Evolutionary conservation across 2,797 vertebrate genomes (phyloP).

Genomic region (Eutrigla gurnardus): DNA sequence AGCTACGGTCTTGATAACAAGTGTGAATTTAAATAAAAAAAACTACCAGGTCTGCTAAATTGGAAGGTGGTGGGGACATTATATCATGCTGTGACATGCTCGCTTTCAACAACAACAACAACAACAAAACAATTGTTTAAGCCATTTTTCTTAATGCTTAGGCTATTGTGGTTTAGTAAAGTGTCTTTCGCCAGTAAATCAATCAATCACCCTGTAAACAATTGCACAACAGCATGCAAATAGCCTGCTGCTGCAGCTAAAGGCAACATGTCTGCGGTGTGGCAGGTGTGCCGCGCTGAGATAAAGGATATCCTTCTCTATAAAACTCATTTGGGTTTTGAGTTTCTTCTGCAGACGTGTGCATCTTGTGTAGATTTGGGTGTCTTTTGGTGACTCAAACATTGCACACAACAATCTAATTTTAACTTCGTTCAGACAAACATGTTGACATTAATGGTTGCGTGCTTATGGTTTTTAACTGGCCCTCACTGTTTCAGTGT

Average conservation of each 20-base stretch:
- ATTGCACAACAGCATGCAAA: slow-evolving; percentile 40
- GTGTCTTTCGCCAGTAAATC: not conserved
- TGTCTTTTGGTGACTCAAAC: not conserved
- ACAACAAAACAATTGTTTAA: not conserved
- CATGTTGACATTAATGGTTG: not conserved
- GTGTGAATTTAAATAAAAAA: not conserved
- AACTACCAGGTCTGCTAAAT: not conserved
- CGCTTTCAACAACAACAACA: not conserved
- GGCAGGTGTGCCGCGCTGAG: slow-evolving; percentile 1
- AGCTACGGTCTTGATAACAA: not conserved
- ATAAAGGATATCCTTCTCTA: not conserved
- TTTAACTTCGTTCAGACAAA: not conserved
- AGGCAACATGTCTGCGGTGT: not conserved
- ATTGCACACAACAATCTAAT: not conserved
- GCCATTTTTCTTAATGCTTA: not conserved
- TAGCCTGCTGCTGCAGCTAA: slow-evolving; percentile 8
- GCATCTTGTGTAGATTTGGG: not conserved
- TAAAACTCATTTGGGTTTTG: not conserved
- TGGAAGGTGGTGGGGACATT: not conserved
- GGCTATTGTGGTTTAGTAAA: not conserved
- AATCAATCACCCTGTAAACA: slow-evolving; percentile 31
- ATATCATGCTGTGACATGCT: not conserved
- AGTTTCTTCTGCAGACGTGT: not conserved
- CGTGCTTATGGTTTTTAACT: not conserved
- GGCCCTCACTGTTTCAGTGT: not conserved